Evolutionary conservation across 2,113 vertebrate genomes (phyloP), one percentile per base, ranked within the genome.

Genomic region (Ceratotherium simum): DNA sequence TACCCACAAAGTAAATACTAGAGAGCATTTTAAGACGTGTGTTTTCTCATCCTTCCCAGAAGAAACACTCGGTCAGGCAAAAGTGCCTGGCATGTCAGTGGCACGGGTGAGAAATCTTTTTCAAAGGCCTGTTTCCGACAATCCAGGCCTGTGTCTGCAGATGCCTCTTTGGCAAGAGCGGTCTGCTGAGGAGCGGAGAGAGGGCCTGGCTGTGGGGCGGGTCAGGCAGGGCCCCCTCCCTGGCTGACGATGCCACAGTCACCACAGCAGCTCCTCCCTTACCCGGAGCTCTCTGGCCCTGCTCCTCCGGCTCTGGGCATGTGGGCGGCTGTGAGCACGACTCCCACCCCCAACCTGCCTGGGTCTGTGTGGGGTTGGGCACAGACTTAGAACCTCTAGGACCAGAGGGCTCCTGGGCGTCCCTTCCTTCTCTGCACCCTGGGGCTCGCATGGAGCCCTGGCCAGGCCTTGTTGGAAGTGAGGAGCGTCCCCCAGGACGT

Each of bases 1-100:
- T 79, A 27, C 79, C 79, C 48, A 72, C 9, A 60, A 91, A 91
- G 81, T 95, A 95, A 97, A 97, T 10, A 6, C 2, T 17, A 36
- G 39, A 29, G n/a, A 72, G 3, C 11, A 20, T 54, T 51, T 31
- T n/a, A 56, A 70, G 73, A 39, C 1, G 20, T 42, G 80, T 8
- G 1, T 76, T 83, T 54, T 29, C 73, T 65, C 86, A 82, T 27
- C 6, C 18, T 76, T 29, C 90, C 42, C 14, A 31, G 81, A n/a
- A 33, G 46, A 48, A 20, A 80, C 2, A 13, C 69, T 8, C 33
- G 46, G 9, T 17, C 21, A 54, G 33, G 80, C 62, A 13, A 5
- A 87, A 16, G 51, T 39, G 72, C 75, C 93, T 16, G 9, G 20
- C 13, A 0, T 12, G 25, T 8, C 70, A 12, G 0, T 3, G 94